Base-by-base conservation (phyloP, 2,888 invertebrate species). In the Epirrita christyi region DNA sequence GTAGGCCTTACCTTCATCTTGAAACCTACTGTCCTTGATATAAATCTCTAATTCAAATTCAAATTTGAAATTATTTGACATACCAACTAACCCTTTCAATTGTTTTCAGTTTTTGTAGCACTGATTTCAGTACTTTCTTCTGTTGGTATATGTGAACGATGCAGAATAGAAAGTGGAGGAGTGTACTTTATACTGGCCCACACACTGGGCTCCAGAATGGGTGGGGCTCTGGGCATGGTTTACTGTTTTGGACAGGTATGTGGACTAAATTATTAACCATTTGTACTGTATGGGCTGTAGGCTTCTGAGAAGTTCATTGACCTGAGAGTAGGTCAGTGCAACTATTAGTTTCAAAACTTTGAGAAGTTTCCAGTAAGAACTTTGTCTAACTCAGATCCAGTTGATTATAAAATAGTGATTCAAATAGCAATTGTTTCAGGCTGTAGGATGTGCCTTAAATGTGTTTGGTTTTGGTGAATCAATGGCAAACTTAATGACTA, bases 391-490 rank as follows among this genome's bases (percentile, higher is more conserved):
- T 21, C 21, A 21, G 21, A 21, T 21, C 2, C 21, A 21, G 21
- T 21, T 21, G 21, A 21, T 2, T 21, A 21, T 21, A 21, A 21
- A 21, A 21, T 21, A 21, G 21, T 21, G 21, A 21, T 21, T 21
- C 4, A 21, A 21, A 21, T 21, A 2, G 21, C 4, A 21, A 21
- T 21, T 21, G 21, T 55, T 68, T 29, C 93, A 98, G 97, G 97
- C 98, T 55, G 98, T 98, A 0, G 98, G 98, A 58, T 98, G 98
- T 93, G 98, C 98, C 21, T 93, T 99, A 58, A 98, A 98, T 89
- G 98, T 98, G 8, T 95, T 98, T 86, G 98, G 99, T 76, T 98
- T 99, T 91, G 99, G 98, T 40, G 99, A 99, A 91, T 98, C 98
- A 0, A 96, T 99, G 94, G 97, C 98, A 6, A 96, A 95, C 57